phyloP scores from a whole-genome alignment of 2,113 vertebrate genomes.

The Carassius carassius region DNA sequence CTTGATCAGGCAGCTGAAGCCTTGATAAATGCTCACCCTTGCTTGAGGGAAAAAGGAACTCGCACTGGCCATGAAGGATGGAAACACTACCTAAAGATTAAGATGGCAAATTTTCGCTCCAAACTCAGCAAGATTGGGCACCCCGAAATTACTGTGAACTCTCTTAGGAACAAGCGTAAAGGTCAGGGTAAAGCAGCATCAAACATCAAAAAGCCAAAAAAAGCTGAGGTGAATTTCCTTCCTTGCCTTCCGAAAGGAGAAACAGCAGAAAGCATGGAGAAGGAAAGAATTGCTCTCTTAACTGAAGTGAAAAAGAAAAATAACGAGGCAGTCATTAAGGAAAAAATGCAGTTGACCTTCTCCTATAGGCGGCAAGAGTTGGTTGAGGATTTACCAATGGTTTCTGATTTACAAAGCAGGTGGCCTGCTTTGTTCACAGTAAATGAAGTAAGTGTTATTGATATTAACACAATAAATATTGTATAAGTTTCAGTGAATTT shows the following conservation, averaged over 20 bases:
- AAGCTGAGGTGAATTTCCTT: neutral
- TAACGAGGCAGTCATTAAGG: neutral
- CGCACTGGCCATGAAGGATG: no score
- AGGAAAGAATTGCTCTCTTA: conserved; percentile 37
- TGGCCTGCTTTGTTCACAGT: neutral
- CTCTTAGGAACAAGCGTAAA: no score
- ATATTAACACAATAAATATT: neutral
- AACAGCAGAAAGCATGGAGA: neutral
- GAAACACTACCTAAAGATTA: no score
- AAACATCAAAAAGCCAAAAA: no score
- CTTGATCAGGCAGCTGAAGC: no score
- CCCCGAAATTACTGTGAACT: no score
- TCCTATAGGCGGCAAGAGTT: neutral
- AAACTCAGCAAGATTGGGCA: no score
- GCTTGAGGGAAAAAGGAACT: no score
- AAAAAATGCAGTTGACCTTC: conserved; percentile 4
- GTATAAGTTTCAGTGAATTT: neutral
- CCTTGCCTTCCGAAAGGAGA: neutral
- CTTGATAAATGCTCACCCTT: no score
- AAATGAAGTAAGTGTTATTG: neutral
- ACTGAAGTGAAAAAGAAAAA: conserved; percentile 23
- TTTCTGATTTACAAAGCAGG: neutral
- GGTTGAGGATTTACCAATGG: neutral
- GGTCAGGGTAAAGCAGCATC: no score
- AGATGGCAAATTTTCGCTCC: no score